A percentile compares a stretch with the other conserved stretches of the same genome.
phyloP scores from a whole-genome alignment of 2,888 invertebrate species.

The Tachina fera region DNA sequence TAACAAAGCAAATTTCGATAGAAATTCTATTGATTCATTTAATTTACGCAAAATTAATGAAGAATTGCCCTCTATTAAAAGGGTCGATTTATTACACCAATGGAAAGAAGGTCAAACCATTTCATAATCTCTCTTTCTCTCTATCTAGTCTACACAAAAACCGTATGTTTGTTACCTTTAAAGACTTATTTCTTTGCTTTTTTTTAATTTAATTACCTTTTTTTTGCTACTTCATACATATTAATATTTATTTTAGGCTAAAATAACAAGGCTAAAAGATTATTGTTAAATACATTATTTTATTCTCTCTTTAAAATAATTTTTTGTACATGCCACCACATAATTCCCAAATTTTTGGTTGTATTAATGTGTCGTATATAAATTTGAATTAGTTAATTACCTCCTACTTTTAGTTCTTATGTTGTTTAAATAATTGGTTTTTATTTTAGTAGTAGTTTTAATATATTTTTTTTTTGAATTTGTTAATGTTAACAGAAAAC shows the following conservation, averaged over 20 bases:
- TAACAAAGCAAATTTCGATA: constrained; percentile 28
- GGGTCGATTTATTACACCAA: constrained; percentile 74
- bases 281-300: constrained; percentile 39
- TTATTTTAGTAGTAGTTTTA: constrained; percentile 7
- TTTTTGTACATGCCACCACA: neutral
- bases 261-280: constrained; percentile 9
- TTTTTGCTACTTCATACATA: constrained; percentile 15
- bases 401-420: constrained; percentile 6
- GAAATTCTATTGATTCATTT: constrained; percentile 72
- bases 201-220: constrained; percentile 20
- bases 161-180: constrained; percentile 11
- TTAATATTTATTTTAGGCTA: constrained; percentile 18
- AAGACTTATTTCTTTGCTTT: constrained; percentile 24
- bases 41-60: constrained; percentile 76
- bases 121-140: constrained; percentile 68
- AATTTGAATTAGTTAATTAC: constrained; percentile 12
- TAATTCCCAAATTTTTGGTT: constrained; percentile 5
- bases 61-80: constrained; percentile 74
- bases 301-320: neutral
- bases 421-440: constrained; percentile 13
- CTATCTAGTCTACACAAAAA: constrained; percentile 9
- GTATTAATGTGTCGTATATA: neutral
- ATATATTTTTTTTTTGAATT: neutral
- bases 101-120: constrained; percentile 75
- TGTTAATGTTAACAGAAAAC: neutral